Evolutionary conservation across 2,888 invertebrate species (phyloP).

Genomic region (Gibbula magus): DNA sequence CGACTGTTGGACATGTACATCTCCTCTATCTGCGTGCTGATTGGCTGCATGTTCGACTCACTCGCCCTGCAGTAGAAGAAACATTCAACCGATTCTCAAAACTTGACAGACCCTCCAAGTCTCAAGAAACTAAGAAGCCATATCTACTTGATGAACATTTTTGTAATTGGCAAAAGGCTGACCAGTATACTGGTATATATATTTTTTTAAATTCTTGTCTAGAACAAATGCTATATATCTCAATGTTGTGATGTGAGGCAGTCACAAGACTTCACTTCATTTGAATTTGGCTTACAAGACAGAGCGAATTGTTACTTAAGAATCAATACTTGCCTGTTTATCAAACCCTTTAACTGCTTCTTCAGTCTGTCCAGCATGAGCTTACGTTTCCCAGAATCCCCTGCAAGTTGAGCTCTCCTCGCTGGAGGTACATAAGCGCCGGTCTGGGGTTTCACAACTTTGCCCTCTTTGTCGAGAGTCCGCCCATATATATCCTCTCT

Average conservation of each 20-base stretch:
- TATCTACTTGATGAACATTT: no score
- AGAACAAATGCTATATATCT: no score
- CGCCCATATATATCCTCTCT: slow-evolving; percentile 93
- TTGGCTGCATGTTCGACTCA: slow-evolving; percentile 90
- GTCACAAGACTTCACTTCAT: no score
- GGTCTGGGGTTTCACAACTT: slow-evolving; percentile 78
- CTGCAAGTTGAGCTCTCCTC: slow-evolving; percentile 80
- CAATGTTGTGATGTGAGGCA: no score
- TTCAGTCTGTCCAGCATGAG: slow-evolving; percentile 81
- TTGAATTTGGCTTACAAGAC: no score
- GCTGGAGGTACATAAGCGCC: slow-evolving; percentile 88
- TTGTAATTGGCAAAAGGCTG: no score
- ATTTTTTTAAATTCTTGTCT: no score
- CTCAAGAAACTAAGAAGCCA: no score
- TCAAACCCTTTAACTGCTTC: slow-evolving; percentile 89
- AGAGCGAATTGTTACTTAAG: no score
- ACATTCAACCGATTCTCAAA: no score
- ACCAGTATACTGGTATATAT: no score
- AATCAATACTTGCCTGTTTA: slow-evolving; percentile 80
- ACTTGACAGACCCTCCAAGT: no score
- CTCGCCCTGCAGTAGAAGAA: slow-evolving; percentile 74
- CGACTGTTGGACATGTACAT: slow-evolving; percentile 81
- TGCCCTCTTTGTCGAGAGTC: slow-evolving; percentile 86
- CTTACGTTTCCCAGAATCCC: slow-evolving; percentile 74
- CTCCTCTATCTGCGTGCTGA: slow-evolving; percentile 85